Evolutionary conservation across 1,140 invertebrate species (phyloP).

Genomic region (Aphidius ervi): DNA sequence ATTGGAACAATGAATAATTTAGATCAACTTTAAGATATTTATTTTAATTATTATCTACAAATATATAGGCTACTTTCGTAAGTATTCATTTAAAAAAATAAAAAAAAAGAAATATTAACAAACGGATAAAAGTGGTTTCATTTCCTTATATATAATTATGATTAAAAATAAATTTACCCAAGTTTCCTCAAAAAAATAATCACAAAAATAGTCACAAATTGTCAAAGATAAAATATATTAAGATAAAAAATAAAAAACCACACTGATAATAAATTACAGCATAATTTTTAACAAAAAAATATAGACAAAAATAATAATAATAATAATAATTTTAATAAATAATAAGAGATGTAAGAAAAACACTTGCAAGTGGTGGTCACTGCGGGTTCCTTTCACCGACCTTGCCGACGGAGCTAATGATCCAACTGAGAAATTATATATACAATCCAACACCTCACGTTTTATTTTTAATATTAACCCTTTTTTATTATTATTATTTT

Average conservation of each 20-base stretch:
- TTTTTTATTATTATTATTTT: neutral
- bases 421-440: slow-evolving; percentile 16
- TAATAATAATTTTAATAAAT: neutral
- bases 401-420: slow-evolving; percentile 44
- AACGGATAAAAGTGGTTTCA: slow-evolving; percentile 7
- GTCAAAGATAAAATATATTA: too few species aligned
- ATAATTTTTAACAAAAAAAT: too few species aligned
- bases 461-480: slow-evolving; percentile 20
- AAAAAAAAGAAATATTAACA: neutral
- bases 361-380: slow-evolving; percentile 3
- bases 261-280: too few species aligned
- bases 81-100: neutral
- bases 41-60: neutral
- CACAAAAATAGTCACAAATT: too few species aligned
- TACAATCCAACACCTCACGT: slow-evolving; percentile 33
- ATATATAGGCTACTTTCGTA: too few species aligned
- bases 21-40: too few species aligned
- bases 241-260: too few species aligned
- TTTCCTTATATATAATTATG: neutral
- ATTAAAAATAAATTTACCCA: too few species aligned
- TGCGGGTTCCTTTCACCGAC: slow-evolving; percentile 47
- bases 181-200: too few species aligned
- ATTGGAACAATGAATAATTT: too few species aligned
- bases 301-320: neutral
- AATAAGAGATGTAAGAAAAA: slow-evolving; percentile 23